Conservation (phyloP, 2,113 vertebrate genomes). For the Gobiocypris rarus region DNA sequence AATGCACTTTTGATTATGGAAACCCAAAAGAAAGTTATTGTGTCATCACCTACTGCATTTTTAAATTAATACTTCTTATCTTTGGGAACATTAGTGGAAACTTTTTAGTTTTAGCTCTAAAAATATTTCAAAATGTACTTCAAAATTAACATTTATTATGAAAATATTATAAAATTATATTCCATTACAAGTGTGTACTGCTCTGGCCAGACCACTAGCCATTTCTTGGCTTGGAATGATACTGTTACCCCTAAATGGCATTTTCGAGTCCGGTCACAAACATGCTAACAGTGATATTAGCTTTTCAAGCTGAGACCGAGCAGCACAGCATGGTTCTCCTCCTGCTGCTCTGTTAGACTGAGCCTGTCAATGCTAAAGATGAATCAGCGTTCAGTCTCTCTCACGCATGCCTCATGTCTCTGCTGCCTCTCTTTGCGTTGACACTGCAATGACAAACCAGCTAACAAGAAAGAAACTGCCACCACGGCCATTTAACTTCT, state of each 20-base stretch:
- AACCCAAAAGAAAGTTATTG: neutral
- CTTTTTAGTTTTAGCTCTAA: neutral
- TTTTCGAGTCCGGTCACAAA: neutral
- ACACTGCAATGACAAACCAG: constrained; percentile 3
- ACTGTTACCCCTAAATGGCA: neutral
- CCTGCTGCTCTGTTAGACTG: constrained; percentile 30
- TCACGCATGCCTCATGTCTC: neutral
- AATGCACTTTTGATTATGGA: neutral
- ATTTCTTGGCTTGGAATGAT: neutral
- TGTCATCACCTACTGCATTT: neutral
- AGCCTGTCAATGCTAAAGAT: constrained; percentile 27
- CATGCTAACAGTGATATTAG: constrained; percentile 1
- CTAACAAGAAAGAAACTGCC: constrained; percentile 11
- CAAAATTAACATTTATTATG: neutral
- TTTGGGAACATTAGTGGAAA: neutral
- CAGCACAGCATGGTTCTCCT: constrained; percentile 26
- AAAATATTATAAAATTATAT: neutral
- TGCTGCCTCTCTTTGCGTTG: constrained; percentile 32
- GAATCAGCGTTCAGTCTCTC: constrained; percentile 3
- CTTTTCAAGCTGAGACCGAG: neutral
- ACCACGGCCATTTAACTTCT: constrained; percentile 5
- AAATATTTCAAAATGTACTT: neutral
- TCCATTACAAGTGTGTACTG: neutral
- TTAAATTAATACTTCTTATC: neutral
- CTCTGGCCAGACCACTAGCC: neutral